Base-by-base conservation (phyloP, 2,797 vertebrate species). In the Aulostomus chinensis region DNA sequence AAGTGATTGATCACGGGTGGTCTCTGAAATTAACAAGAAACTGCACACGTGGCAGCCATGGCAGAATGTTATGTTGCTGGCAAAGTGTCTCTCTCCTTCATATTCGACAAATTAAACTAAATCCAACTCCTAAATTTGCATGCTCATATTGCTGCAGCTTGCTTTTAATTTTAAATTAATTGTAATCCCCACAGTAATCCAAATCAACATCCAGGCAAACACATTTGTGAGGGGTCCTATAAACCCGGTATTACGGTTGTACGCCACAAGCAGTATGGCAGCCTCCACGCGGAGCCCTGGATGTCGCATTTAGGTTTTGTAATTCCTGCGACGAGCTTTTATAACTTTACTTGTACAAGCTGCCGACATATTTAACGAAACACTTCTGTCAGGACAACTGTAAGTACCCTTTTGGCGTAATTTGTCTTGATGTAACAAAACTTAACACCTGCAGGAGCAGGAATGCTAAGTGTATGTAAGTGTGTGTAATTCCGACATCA, bases 1-100 rank as follows among this genome's bases (percentile, higher is more conserved):
- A 21, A 9, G 4, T 33, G 8, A 61, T 37, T n/a, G 2, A 54
- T 26, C 13, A 6, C 2, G 2, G 17, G 50, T 26, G 9, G 9
- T 15, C 2, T 37, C 4, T 9, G 8, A 12, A 14, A 5, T 35
- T 18, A 11, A 18, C 3, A 40, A 25, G 2, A 21, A 7, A 2
- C 11, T 72, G 78, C 55, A 80, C 83, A 86, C 82, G 82, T 85
- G 84, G 80, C 85, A 81, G 25, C n/a, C 14, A 3, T 5, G 12
- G 20, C 16, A 52, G 14, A 56, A 9, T 5, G 1, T 11, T 26
- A 10, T 43, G 51, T 45, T 46, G 5, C 53, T 32, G 39, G 7
- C 4, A 22, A 15, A 10, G 4, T 26, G 9, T 10, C 8, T 2
- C 5, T 20, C n/a, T n/a, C n/a, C n/a, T n/a, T n/a, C n/a, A n/a